These are phyloP conservation scores for Limnephilus rhombicus DNA, from an alignment of 2,888 invertebrate genomes.

Conservation along the genomic window DNA sequence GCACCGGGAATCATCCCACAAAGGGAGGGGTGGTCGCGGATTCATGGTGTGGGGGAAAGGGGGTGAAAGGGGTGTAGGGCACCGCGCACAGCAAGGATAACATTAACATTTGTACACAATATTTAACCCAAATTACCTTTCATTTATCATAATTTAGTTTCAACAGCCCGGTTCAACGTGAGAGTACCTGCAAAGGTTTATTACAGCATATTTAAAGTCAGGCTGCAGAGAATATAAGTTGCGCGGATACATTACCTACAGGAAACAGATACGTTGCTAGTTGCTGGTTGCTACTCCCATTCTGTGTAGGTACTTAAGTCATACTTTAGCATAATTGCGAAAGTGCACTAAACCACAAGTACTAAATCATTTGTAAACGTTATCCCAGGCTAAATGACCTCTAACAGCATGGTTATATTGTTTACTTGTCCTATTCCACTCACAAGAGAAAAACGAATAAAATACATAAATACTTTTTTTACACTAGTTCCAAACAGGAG, in stretches of 20 bases:
- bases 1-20: neutral
- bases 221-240: neutral
- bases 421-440: neutral
- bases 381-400: too few species aligned
- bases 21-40: conserved; percentile 12
- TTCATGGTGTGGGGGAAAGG: neutral
- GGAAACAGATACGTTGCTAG: neutral
- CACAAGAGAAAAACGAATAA: too few species aligned
- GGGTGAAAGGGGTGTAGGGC: neutral
- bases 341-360: too few species aligned
- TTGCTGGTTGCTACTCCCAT: neutral
- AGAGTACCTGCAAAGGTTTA: conserved; percentile 10
- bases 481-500: too few species aligned
- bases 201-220: neutral
- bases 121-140: conserved; percentile 65
- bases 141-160: conserved; percentile 66
- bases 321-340: too few species aligned
- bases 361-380: too few species aligned
- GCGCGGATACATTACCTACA: neutral
- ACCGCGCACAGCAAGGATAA: conserved; percentile 43
- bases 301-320: neutral
- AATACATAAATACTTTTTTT: too few species aligned
- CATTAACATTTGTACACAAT: conserved; percentile 64
- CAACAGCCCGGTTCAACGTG: conserved; percentile 57
- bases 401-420: too few species aligned